Percentiles rank a stretch among this genome's conserved stretches.
phyloP scores from a whole-genome alignment of 1,140 invertebrate species.

The Drosophila lacteicornis region DNA sequence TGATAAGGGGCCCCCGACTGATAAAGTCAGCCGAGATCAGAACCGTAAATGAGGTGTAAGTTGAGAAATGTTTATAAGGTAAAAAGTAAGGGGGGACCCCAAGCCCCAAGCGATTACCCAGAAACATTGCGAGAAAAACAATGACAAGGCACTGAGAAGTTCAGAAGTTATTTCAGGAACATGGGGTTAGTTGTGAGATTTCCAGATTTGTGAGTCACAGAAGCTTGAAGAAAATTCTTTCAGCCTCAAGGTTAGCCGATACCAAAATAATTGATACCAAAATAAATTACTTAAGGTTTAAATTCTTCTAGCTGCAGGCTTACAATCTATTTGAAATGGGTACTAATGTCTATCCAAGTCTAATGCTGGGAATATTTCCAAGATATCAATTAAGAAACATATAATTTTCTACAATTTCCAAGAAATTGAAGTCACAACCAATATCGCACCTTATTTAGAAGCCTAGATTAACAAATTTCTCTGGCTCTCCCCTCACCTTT shows the following conservation, averaged over 20 bases:
- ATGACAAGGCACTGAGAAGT: constrained; percentile 3
- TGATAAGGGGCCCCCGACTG: constrained; percentile 17
- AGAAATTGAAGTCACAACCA: too few species aligned
- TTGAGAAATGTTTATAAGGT: constrained; percentile 8
- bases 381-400: too few species aligned
- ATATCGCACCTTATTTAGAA: neutral
- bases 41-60: constrained; percentile 20
- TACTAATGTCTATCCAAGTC: too few species aligned
- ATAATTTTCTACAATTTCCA: neutral
- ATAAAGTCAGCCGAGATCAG: constrained; percentile 25
- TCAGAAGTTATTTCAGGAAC: constrained; percentile 9
- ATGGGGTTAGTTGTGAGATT: neutral
- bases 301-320: too few species aligned
- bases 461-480: neutral
- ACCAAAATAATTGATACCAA: too few species aligned
- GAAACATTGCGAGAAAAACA: constrained; percentile 24
- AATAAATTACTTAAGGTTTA: too few species aligned
- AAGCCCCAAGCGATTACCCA: neutral
- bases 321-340: too few species aligned
- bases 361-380: too few species aligned
- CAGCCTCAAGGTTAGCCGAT: too few species aligned
- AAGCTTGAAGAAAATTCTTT: too few species aligned
- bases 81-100: constrained; percentile 1
- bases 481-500: neutral
- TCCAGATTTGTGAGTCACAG: constrained; percentile 3